Evolutionary conservation across 2,797 vertebrate genomes (phyloP).

Genomic region (Rhabdophis nuchalis): DNA sequence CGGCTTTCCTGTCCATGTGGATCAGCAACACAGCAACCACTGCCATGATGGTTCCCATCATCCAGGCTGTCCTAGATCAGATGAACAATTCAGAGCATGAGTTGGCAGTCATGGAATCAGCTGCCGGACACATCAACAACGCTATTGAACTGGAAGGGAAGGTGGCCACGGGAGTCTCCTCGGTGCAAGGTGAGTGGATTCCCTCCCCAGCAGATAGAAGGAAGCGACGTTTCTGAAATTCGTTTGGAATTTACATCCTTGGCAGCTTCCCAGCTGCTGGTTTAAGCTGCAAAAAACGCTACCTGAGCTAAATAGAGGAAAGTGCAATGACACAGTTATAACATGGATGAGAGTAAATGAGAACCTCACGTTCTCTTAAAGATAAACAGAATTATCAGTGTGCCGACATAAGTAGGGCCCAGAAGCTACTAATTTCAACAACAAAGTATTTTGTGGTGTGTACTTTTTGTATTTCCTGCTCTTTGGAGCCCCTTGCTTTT

Average conservation of each 20-base stretch:
- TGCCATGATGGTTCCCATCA: conserved; percentile 97
- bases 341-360: too few species aligned
- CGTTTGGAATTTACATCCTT: neutral
- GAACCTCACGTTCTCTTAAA: neutral
- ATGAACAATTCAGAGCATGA: conserved; percentile 73
- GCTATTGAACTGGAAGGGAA: conserved; percentile 68
- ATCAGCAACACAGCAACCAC: conserved; percentile 98
- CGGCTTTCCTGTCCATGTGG: conserved; percentile 98
- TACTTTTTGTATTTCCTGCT: neutral
- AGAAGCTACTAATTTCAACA: neutral
- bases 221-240: neutral
- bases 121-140: conserved; percentile 42
- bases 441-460: neutral
- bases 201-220: neutral
- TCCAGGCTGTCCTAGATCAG: conserved; percentile 89
- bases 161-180: conserved; percentile 57
- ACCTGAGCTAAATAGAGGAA: too few species aligned
- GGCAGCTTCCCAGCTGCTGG: neutral
- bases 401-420: neutral
- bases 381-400: neutral
- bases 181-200: conserved; percentile 67
- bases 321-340: neutral
- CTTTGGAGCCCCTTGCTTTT: neutral
- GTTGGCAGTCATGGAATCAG: conserved; percentile 41
- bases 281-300: neutral